phyloP scores from a whole-genome alignment of 2,113 vertebrate species.

The Peromyscus maniculatus region DNA sequence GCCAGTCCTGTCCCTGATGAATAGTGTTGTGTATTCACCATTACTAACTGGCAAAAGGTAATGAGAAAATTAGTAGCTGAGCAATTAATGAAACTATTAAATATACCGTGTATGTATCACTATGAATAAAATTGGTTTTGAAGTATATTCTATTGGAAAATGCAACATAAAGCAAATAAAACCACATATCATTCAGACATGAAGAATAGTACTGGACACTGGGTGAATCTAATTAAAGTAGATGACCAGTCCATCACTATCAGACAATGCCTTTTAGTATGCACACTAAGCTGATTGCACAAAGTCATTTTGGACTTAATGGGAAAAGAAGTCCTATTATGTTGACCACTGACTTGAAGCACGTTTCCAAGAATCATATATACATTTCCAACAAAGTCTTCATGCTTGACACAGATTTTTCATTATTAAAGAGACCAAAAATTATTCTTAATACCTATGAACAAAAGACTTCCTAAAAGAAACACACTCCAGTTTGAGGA shows the following conservation, averaged over 20 bases:
- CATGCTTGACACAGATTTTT: neutral
- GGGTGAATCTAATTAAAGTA: neutral
- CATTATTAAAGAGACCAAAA: neutral
- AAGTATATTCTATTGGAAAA: slow-evolving; percentile 15
- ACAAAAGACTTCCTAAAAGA: neutral
- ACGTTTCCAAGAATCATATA: neutral
- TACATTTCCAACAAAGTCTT: neutral
- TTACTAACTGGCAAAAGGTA: slow-evolving; percentile 53
- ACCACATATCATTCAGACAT: neutral
- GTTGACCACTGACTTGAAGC: neutral
- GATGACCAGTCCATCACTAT: neutral
- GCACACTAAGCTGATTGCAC: neutral
- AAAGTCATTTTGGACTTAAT: neutral
- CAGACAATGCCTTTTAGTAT: neutral
- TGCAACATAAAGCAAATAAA: neutral
- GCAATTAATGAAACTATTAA: neutral
- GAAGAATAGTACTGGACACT: neutral
- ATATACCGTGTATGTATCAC: neutral
- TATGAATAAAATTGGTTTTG: slow-evolving; percentile 63
- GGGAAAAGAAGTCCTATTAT: neutral
- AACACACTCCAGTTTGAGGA: neutral
- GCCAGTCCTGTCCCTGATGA: slow-evolving; percentile 35
- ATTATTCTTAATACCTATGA: neutral
- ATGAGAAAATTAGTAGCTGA: neutral
- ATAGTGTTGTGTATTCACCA: slow-evolving; percentile 36